phyloP scores from a whole-genome alignment of 2,113 vertebrate species.

The Sardina pilchardus region DNA sequence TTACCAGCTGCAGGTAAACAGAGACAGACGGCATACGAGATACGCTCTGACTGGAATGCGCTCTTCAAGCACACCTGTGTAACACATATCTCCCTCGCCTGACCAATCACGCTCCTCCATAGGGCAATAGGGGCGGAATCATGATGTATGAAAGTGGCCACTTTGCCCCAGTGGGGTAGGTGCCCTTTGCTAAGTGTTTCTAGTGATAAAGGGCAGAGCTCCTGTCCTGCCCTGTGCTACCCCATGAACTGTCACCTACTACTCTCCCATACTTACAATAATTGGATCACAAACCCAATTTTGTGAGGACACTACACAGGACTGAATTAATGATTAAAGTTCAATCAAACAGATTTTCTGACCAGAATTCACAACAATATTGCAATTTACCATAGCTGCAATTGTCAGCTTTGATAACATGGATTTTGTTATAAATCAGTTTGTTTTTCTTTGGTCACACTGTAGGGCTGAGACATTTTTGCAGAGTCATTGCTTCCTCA shows the following conservation, averaged over 20 bases:
- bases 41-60: slow-evolving; percentile 72
- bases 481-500: too few species aligned
- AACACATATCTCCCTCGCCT: slow-evolving; percentile 56
- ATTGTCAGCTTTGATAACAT: too few species aligned
- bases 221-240: neutral
- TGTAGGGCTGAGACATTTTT: too few species aligned
- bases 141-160: slow-evolving; percentile 54
- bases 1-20: slow-evolving; percentile 46
- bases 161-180: slow-evolving; percentile 58
- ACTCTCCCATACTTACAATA: too few species aligned
- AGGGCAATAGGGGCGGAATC: slow-evolving; percentile 33
- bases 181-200: slow-evolving; percentile 66
- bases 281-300: too few species aligned
- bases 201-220: slow-evolving; percentile 62
- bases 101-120: slow-evolving; percentile 55
- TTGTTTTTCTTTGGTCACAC: too few species aligned
- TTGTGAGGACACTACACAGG: too few species aligned
- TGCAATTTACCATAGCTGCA: too few species aligned
- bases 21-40: slow-evolving; percentile 67
- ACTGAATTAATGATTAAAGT: neutral
- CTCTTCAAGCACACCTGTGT: slow-evolving; percentile 70
- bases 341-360: neutral
- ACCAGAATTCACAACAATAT: too few species aligned
- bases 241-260: too few species aligned
- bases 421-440: too few species aligned